These are phyloP conservation scores for Horisme vitalbata DNA, from an alignment of 2,888 invertebrate species.

Conservation along the genomic window DNA sequence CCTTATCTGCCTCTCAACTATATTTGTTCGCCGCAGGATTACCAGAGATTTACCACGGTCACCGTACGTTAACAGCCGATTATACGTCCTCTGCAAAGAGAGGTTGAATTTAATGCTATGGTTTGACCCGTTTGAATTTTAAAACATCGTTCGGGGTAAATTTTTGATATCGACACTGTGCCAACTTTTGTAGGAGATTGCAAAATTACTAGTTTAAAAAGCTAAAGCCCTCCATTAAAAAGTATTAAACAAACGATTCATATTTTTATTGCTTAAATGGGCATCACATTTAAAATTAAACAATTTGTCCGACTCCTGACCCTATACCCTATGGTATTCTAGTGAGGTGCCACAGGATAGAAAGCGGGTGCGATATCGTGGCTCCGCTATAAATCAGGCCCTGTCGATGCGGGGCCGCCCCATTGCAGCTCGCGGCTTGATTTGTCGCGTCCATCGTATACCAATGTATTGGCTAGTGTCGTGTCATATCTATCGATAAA, in stretches of 20 bases:
- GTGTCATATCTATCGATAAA: conserved; percentile 22
- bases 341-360: conserved; percentile 31
- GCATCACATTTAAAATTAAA: conserved; percentile 30
- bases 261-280: conserved; percentile 15
- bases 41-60: conserved; percentile 79
- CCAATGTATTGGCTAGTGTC: conserved; percentile 49
- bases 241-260: too few species aligned
- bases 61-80: conserved; percentile 72
- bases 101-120: conserved; percentile 64
- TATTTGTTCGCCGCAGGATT: conserved; percentile 79
- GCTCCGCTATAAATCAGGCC: conserved; percentile 74
- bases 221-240: too few species aligned
- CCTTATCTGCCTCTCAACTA: conserved; percentile 80
- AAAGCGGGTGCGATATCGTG: conserved; percentile 61
- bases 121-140: conserved; percentile 53
- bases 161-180: conserved; percentile 33
- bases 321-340: conserved; percentile 28
- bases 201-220: too few species aligned
- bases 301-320: conserved; percentile 26
- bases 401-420: conserved; percentile 80
- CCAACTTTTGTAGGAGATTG: conserved; percentile 4
- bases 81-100: conserved; percentile 77
- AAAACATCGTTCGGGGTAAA: conserved; percentile 45
- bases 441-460: conserved; percentile 78
- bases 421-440: conserved; percentile 72